Evolutionary conservation across 2,113 vertebrate genomes (phyloP), one percentile per base, ranked within the genome.

Genomic region (Larimichthys polyactis): DNA sequence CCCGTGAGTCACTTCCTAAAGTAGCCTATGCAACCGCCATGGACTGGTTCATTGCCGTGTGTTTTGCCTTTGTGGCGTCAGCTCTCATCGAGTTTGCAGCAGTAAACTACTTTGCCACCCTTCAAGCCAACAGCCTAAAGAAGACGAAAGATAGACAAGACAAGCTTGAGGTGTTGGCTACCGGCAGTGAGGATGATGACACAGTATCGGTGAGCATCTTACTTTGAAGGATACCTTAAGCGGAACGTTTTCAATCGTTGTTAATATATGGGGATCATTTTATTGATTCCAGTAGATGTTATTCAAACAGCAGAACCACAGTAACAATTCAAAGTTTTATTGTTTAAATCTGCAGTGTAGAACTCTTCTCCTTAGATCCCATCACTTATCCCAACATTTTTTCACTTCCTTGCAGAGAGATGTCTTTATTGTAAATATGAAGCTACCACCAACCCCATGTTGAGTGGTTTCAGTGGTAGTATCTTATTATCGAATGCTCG

Each of bases 11-110:
- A 0, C 94, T 98, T 78, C 98, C 97, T 66, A 99, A 99, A 93
- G 97, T 99, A 82, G 96, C 98, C 32, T 99, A 99, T 0, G 96
- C 97, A 24, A 99, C 97, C 0, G 98, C 97, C 89, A 98, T 99
- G 97, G 97, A 99, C 59, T 98, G 97, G 98, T 99, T 98, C 94
- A 99, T 99, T 8, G 97, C 97, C 0, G 97, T 99, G 75, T 99
- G 97, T 86, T 99, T 98, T 85, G 97, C 97, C 88, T 99, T 99
- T 0, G 97, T 98, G 90, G 97, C 98, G 14, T 98, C 96, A 0
- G 97, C 98, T 10, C 97, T 99, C 0, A 93, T 99, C 3, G 98
- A 99, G 92, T 99, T 99, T 69, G 98, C 98, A 2, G 97, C 97
- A 16, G 97, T 99, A 78, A 99, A 99, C 94, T 99, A 99, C 93